Conservation (phyloP, 2,797 vertebrate genomes). For the Podarcis siculus region DNA sequence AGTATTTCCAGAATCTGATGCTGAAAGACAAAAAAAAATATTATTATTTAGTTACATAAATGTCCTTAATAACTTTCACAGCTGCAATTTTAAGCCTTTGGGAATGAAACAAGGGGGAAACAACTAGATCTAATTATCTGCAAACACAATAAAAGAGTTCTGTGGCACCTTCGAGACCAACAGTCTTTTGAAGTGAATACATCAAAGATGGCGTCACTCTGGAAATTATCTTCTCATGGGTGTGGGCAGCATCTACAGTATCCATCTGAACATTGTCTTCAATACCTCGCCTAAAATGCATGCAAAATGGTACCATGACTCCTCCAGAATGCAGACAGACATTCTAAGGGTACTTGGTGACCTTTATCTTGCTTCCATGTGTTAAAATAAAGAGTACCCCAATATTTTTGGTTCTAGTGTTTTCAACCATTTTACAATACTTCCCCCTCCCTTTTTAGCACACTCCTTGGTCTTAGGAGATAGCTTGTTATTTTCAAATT, state of each 20-base stretch:
- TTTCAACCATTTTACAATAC: not conserved
- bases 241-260: too few species aligned
- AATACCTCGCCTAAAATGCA: not conserved
- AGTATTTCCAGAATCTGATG: conserved; percentile 86
- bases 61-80: not conserved
- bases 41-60: not conserved
- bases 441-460: not conserved
- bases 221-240: too few species aligned
- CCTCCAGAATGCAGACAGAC: not conserved
- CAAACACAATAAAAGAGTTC: not conserved
- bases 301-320: not conserved
- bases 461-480: not conserved
- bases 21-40: conserved; percentile 70
- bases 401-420: not conserved
- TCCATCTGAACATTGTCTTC: not conserved
- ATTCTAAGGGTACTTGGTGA: not conserved
- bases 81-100: not conserved
- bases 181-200: not conserved
- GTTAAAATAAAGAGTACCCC: not conserved
- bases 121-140: not conserved
- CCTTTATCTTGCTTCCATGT: not conserved
- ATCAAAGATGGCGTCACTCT: not conserved
- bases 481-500: not conserved
- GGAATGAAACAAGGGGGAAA: not conserved
- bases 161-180: not conserved